Evolutionary conservation across 2,797 vertebrate species (phyloP).

Genomic region (Molossus alvarezi): DNA sequence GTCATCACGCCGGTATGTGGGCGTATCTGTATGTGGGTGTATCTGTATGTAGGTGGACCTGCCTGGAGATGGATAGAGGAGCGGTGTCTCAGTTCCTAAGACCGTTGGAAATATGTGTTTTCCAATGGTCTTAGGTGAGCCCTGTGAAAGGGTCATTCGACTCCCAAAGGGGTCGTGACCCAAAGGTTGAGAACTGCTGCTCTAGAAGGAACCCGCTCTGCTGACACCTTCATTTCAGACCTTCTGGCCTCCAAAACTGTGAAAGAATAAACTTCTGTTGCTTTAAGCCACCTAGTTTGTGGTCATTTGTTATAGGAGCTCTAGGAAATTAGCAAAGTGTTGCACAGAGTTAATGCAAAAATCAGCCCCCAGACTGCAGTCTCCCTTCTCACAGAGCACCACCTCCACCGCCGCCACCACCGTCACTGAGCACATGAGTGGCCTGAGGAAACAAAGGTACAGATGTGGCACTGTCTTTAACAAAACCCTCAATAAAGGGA

Average conservation of each 20-base stretch:
- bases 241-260: background rate
- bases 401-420: no score
- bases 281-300: background rate
- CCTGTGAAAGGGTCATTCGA: no score
- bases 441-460: background rate
- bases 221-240: constrained; percentile 33
- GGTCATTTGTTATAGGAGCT: background rate
- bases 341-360: background rate
- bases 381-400: background rate
- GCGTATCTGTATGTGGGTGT: no score
- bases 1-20: no score
- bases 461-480: background rate
- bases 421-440: background rate
- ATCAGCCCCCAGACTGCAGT: background rate
- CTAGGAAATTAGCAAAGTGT: background rate
- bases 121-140: no score
- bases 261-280: background rate
- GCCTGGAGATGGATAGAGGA: no score
- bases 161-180: no score
- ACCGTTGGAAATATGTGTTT: no score
- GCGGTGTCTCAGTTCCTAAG: no score
- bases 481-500: background rate
- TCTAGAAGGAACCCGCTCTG: background rate
- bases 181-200: no score
- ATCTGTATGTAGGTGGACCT: no score